These are phyloP conservation scores for Brachyopa scutellaris DNA, from an alignment of 2,888 invertebrate species.

Conservation along the genomic window DNA sequence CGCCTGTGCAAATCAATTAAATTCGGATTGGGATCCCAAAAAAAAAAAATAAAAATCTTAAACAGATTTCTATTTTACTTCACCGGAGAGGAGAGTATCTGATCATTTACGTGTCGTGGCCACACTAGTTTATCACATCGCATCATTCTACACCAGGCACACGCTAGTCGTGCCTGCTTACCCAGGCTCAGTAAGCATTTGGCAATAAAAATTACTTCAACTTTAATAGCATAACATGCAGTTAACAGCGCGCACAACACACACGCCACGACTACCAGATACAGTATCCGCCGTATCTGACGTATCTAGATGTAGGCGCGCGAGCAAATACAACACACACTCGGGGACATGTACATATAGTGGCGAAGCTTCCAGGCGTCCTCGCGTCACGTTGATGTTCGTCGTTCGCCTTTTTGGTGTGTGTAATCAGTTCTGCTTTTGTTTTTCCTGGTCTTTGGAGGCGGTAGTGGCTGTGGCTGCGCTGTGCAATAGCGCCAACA, in stretches of 20 bases:
- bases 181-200: conserved; percentile 56
- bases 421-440: conserved; percentile 58
- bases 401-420: too few species aligned
- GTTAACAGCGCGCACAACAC: conserved; percentile 66
- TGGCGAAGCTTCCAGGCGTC: conserved; percentile 36
- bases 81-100: conserved; percentile 39
- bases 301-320: conserved; percentile 47
- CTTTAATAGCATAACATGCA: conserved; percentile 68
- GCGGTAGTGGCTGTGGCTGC: conserved; percentile 24
- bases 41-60: too few species aligned
- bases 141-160: conserved; percentile 51
- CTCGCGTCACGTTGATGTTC: conserved; percentile 5
- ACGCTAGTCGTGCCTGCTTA: conserved; percentile 38
- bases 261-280: conserved; percentile 59
- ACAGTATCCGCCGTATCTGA: background rate
- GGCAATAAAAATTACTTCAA: conserved; percentile 66
- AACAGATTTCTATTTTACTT: conserved; percentile 52
- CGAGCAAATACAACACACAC: conserved; percentile 37
- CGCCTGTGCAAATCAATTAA: conserved; percentile 59
- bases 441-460: conserved; percentile 32
- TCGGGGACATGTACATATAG: conserved; percentile 41
- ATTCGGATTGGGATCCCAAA: conserved; percentile 33
- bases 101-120: conserved; percentile 64
- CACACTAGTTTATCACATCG: conserved; percentile 64
- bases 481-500: conserved; percentile 7